phyloP scores from a whole-genome alignment of 2,113 vertebrate species.

The Peromyscus californicus region DNA sequence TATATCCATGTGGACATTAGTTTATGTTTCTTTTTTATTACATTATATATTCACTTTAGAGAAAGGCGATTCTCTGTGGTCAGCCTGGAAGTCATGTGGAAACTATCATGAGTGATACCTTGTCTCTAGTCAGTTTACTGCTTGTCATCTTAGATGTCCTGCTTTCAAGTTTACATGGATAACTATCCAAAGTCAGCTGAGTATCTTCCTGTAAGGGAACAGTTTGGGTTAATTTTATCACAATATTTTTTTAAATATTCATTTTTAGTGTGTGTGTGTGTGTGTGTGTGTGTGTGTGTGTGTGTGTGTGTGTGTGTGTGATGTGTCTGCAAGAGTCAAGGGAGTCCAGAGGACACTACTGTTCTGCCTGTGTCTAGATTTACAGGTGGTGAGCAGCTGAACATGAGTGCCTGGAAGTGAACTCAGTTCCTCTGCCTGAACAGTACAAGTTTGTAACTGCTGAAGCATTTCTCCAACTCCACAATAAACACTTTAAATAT shows the following conservation, averaged over 20 bases:
- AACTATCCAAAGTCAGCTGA: background rate
- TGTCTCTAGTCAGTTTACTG: slow-evolving; percentile 26
- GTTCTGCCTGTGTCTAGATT: background rate
- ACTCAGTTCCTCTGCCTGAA: too few relatives aligned
- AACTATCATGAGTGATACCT: background rate
- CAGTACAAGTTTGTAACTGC: background rate
- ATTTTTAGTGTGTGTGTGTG: background rate
- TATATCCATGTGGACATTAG: background rate
- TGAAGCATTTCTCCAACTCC: background rate
- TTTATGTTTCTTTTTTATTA: background rate
- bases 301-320: fast-evolving
- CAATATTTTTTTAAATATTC: background rate
- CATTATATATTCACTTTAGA: background rate
- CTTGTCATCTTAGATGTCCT: background rate
- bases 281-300: background rate
- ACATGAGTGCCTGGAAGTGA: background rate
- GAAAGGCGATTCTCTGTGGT: background rate
- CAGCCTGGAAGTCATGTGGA: background rate
- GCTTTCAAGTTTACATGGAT: background rate
- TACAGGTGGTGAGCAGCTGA: background rate
- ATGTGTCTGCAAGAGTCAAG: background rate
- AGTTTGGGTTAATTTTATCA: slow-evolving; percentile 1
- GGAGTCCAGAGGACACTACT: background rate
- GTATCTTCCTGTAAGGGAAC: background rate
- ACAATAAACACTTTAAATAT: background rate